Conservation (phyloP, 2,113 vertebrate species). For the Vulpes lagopus region DNA sequence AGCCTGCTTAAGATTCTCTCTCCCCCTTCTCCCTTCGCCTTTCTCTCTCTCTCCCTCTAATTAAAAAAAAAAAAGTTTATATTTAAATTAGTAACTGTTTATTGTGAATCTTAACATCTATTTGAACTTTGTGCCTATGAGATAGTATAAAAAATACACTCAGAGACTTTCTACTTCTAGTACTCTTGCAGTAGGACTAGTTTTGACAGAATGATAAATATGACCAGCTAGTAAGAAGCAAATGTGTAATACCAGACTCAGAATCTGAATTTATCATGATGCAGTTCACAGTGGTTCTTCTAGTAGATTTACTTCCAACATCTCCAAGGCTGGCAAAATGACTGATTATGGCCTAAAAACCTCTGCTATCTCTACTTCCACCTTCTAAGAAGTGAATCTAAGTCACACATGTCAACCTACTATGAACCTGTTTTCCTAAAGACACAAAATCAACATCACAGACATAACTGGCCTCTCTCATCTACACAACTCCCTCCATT, state of each 20-base stretch:
- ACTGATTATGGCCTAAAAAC: not conserved
- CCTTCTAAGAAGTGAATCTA: conserved; percentile 6
- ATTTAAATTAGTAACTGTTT: not conserved
- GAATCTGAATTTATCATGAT: conserved; percentile 13
- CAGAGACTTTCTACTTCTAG: not conserved
- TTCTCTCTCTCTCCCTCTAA: not conserved
- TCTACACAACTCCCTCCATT: not conserved
- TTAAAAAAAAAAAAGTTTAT: not conserved
- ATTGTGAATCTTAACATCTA: not conserved
- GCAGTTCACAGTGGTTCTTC: not conserved
- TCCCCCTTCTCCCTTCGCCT: not conserved
- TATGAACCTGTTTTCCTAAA: not conserved
- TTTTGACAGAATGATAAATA: conserved; percentile 63
- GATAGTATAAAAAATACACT: not conserved
- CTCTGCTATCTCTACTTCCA: not conserved
- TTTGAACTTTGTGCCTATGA: conserved; percentile 19
- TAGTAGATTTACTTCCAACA: not conserved
- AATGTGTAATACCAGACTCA: not conserved
- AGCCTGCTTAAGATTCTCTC: not conserved
- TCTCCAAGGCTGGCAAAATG: not conserved
- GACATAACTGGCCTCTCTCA: not conserved
- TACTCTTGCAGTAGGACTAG: not conserved
- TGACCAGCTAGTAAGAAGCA: not conserved
- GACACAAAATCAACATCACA: not conserved
- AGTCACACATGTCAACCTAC: not conserved